These are phyloP conservation scores for Caenorhabditis wallacei DNA, from an alignment of 2,888 invertebrate species.

Conservation along the genomic window DNA sequence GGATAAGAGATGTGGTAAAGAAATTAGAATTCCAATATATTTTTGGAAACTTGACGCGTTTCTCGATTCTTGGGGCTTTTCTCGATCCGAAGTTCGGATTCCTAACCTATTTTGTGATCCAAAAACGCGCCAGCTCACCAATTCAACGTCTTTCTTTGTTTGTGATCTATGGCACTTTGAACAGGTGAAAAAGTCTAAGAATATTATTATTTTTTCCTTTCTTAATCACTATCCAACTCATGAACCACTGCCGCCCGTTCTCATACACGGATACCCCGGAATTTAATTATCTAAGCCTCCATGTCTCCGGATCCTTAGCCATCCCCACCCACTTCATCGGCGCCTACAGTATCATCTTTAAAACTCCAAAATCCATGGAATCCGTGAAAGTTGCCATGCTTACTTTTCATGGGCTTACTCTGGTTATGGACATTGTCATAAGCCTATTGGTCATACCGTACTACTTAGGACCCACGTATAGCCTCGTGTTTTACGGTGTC, in stretches of 20 bases:
- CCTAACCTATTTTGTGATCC: no score
- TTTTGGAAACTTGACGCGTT: not conserved
- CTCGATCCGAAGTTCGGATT: no score
- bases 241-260: not conserved
- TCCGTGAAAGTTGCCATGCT: not conserved
- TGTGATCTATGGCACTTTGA: no score
- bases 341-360: constrained; percentile 31
- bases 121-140: no score
- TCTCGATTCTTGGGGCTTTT: no score
- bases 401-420: not conserved
- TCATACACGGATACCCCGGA: constrained; percentile 17
- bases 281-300: constrained; percentile 7
- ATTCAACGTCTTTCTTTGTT: no score
- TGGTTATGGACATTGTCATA: constrained; percentile 6
- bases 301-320: not conserved
- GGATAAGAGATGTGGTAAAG: no score
- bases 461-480: no score
- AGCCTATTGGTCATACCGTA: constrained; percentile 2
- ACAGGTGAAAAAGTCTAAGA: no score
- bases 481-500: no score
- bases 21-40: not conserved
- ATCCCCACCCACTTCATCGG: constrained; percentile 19
- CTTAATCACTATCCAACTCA: no score
- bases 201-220: no score
- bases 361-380: constrained; percentile 14